Evolutionary conservation across 2,888 invertebrate genomes (phyloP).

Genomic region (Molanna angustata): DNA sequence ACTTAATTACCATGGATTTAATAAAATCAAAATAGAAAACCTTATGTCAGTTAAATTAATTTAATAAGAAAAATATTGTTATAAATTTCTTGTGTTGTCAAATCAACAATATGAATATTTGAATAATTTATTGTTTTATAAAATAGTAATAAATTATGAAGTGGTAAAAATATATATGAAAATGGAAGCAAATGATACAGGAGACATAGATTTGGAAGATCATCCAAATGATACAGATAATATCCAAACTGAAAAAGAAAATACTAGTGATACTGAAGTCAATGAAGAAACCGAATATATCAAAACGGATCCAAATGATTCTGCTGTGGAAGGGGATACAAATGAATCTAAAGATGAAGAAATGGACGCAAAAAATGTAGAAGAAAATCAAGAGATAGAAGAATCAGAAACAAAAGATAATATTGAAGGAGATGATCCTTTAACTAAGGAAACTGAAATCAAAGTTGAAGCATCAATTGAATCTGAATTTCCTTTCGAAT

Average conservation of each 20-base stretch:
- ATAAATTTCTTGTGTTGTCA: too few relatives aligned
- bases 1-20: too few relatives aligned
- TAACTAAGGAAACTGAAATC: neutral
- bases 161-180: too few relatives aligned
- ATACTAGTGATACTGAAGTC: neutral
- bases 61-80: too few relatives aligned
- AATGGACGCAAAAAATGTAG: neutral
- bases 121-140: too few relatives aligned
- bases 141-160: too few relatives aligned
- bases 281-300: neutral
- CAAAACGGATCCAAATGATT: neutral
- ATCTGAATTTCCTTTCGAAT: conserved; percentile 2
- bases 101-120: too few relatives aligned
- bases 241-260: neutral
- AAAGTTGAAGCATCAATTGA: neutral
- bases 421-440: neutral
- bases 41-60: too few relatives aligned
- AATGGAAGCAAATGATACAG: too few relatives aligned
- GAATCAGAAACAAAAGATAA: neutral
- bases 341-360: neutral
- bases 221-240: too few relatives aligned
- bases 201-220: too few relatives aligned
- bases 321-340: neutral
- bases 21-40: too few relatives aligned
- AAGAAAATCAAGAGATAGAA: neutral